phyloP scores from a whole-genome alignment of 2,888 invertebrate genomes.

The Cheilosia grossa region DNA sequence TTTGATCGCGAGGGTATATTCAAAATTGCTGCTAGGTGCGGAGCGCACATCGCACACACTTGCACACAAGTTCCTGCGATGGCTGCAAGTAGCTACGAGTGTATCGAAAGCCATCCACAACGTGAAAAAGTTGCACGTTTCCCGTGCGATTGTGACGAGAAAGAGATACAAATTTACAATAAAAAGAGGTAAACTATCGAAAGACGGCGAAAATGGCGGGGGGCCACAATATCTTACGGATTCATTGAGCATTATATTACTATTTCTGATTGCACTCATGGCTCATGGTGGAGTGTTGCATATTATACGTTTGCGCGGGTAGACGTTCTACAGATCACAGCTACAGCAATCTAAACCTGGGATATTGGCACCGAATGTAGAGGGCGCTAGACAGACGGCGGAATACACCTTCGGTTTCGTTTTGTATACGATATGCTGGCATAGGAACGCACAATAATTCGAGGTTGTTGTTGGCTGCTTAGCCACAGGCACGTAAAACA shows the following conservation, averaged over 20 bases:
- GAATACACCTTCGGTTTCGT: constrained; percentile 59
- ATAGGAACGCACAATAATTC: constrained; percentile 53
- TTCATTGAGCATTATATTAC: constrained; percentile 70
- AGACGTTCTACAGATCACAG: neutral
- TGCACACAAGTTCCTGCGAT: constrained; percentile 20
- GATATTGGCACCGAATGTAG: constrained; percentile 56
- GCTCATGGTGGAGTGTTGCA: constrained; percentile 42
- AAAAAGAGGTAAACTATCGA: constrained; percentile 48
- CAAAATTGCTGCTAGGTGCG: neutral
- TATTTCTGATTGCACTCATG: constrained; percentile 67
- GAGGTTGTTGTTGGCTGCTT: constrained; percentile 37
- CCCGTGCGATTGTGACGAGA: constrained; percentile 13
- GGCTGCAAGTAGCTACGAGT: neutral
- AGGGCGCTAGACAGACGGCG: constrained; percentile 39
- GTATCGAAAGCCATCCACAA: neutral
- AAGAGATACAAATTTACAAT: constrained; percentile 35
- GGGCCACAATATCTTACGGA: constrained; percentile 46
- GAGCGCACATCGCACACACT: neutral
- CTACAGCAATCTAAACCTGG: constrained; percentile 2
- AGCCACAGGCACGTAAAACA: constrained; percentile 27
- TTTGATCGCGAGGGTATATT: constrained; percentile 29
- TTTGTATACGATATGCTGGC: constrained; percentile 19
- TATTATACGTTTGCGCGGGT: neutral
- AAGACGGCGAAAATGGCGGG: constrained; percentile 3
- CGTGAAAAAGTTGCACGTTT: constrained; percentile 20